Conservation (phyloP, 2,797 vertebrate species). For the Lepilemur ruficaudatus region DNA sequence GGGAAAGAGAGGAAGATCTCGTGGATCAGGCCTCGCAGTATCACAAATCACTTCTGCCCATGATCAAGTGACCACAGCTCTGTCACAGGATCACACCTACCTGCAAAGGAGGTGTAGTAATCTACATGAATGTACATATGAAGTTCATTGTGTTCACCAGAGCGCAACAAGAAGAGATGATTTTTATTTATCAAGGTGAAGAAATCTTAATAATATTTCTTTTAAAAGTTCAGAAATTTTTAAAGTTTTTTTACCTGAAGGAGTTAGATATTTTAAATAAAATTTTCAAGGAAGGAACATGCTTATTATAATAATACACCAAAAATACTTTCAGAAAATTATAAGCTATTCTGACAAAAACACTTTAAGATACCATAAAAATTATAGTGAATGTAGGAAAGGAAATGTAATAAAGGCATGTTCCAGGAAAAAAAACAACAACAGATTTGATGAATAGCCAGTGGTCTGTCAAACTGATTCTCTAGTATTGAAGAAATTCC, state of each 20-base stretch:
- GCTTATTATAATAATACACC: neutral
- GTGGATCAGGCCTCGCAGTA: neutral
- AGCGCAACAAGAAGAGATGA: neutral
- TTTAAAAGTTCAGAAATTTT: neutral
- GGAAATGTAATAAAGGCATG: neutral
- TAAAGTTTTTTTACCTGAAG: neutral
- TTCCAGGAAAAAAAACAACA: neutral
- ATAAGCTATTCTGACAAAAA: constrained; percentile 5
- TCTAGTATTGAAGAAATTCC: neutral
- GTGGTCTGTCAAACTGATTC: neutral
- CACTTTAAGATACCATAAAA: neutral
- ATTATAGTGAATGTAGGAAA: neutral
- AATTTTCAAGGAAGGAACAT: neutral
- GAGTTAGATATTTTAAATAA: neutral
- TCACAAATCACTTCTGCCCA: neutral
- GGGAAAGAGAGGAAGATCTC: neutral
- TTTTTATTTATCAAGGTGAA: neutral
- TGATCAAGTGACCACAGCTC: rapidly evolving
- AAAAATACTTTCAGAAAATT: constrained; percentile 15
- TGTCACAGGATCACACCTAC: neutral
- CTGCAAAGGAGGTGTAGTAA: neutral
- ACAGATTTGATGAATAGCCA: neutral
- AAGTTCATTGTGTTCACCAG: neutral
- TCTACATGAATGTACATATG: neutral
- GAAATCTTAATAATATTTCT: neutral